Percentiles rank a stretch among this genome's conserved stretches.
These are phyloP conservation scores for Agelastica alni DNA, from an alignment of 2,888 invertebrate genomes.

Conservation along the genomic window DNA sequence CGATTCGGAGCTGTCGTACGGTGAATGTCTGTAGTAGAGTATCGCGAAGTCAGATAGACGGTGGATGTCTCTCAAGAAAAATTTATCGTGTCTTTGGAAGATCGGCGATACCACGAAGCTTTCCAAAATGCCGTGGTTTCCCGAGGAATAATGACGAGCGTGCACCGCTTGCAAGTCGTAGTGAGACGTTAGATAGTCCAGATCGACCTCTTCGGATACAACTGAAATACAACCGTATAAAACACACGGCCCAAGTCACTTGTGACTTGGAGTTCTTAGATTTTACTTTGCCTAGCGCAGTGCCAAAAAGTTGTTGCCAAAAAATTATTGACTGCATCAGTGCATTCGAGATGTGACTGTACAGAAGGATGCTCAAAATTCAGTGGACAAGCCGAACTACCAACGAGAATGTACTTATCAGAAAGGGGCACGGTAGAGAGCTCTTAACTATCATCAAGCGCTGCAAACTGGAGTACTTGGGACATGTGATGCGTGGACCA, in stretches of 20 bases:
- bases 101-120: slow-evolving; percentile 63
- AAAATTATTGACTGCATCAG: too few relatives aligned
- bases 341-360: too few relatives aligned
- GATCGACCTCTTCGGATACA: slow-evolving; percentile 47
- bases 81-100: slow-evolving; percentile 62
- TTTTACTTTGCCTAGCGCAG: too few relatives aligned
- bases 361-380: too few relatives aligned
- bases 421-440: too few relatives aligned
- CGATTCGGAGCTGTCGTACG: slow-evolving; percentile 47
- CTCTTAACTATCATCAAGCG: too few relatives aligned
- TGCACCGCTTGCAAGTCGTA: slow-evolving; percentile 50
- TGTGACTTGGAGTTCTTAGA: too few relatives aligned
- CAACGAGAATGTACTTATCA: too few relatives aligned
- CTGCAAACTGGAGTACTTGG: too few relatives aligned
- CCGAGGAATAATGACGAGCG: slow-evolving; percentile 49
- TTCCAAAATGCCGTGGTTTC: slow-evolving; percentile 54
- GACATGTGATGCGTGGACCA: too few relatives aligned
- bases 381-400: too few relatives aligned
- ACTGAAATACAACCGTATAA: slow-evolving; percentile 33
- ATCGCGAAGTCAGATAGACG: slow-evolving; percentile 60
- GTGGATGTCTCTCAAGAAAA: slow-evolving; percentile 66
- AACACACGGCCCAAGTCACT: not conserved
- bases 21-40: slow-evolving; percentile 61
- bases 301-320: too few relatives aligned
- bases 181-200: slow-evolving; percentile 50